phyloP scores from a whole-genome alignment of 2,888 invertebrate species.

The Nebria salina region DNA sequence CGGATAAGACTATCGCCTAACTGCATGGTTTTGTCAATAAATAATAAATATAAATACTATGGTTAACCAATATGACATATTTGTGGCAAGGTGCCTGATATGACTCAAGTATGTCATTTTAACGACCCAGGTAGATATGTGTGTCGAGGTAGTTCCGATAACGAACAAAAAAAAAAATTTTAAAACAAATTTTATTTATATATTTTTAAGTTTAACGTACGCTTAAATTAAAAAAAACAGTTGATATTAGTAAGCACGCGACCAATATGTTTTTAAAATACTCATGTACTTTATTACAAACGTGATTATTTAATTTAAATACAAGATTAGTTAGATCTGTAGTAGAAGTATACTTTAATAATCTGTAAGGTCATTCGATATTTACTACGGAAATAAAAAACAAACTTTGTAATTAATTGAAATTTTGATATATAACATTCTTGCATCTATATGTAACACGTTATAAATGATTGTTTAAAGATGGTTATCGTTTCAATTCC shows the following conservation, averaged over 20 bases:
- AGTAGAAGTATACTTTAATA: not conserved
- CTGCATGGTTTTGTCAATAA: not conserved
- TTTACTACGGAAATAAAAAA: too few relatives aligned
- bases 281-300: not conserved
- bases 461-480: slow-evolving; percentile 32
- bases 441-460: not conserved
- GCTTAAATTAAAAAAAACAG: not conserved
- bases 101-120: not conserved
- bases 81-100: not conserved
- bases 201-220: not conserved
- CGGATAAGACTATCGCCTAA: not conserved
- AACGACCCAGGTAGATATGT: not conserved
- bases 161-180: not conserved
- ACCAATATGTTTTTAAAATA: not conserved
- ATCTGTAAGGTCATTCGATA: too few relatives aligned
- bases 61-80: not conserved
- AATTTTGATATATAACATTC: too few relatives aligned
- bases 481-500: slow-evolving; percentile 35
- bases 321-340: not conserved
- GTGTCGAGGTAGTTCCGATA: not conserved
- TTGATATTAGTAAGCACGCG: not conserved
- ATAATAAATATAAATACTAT: not conserved
- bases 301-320: not conserved
- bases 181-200: not conserved
- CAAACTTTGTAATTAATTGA: too few relatives aligned